phyloP scores from a whole-genome alignment of 2,797 vertebrate genomes.

The Potorous gilbertii region DNA sequence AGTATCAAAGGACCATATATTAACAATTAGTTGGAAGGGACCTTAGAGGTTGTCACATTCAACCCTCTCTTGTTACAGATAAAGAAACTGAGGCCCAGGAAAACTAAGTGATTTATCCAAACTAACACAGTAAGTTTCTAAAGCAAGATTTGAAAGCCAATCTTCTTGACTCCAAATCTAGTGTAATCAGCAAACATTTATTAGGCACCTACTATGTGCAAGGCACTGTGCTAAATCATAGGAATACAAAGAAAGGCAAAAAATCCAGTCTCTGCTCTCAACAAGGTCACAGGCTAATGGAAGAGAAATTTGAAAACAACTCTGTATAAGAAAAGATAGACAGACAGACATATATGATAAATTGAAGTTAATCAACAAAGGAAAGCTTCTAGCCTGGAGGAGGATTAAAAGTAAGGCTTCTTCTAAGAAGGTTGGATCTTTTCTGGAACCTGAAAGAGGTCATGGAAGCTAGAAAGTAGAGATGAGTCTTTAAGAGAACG shows the following conservation, averaged over 20 bases:
- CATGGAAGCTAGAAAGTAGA: not conserved
- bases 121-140: not conserved
- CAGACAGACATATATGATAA: not conserved
- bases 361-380: not conserved
- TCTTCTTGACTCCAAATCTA: not conserved
- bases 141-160: not conserved
- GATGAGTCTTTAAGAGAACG: not conserved
- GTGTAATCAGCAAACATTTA: not conserved
- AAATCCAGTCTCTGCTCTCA: not conserved
- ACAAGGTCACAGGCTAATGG: not conserved
- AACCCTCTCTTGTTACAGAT: not conserved
- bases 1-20: not conserved
- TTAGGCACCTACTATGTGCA: not conserved
- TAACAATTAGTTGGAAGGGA: not conserved
- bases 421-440: not conserved
- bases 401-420: not conserved
- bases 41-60: not conserved
- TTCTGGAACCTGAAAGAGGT: not conserved
- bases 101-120: not conserved
- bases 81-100: not conserved
- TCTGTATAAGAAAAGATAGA: not conserved
- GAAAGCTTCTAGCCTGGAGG: not conserved
- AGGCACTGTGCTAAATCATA: no score
- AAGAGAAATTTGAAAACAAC: not conserved
- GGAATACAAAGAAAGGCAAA: no score